phyloP scores from a whole-genome alignment of 2,888 invertebrate genomes.

The Myopa testacea region DNA sequence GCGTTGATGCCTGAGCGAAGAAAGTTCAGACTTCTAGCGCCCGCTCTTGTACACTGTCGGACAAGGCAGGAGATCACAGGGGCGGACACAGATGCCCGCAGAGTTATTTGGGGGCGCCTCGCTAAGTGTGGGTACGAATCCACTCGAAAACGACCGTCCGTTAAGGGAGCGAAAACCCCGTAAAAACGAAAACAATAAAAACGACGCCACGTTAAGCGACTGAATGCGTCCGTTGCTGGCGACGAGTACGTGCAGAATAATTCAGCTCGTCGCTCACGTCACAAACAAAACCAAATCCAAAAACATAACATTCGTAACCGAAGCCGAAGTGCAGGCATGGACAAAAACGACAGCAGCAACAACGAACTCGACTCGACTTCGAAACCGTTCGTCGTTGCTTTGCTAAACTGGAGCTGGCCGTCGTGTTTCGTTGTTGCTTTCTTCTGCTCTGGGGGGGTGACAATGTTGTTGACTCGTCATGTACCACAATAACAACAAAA shows the following conservation, averaged over 20 bases:
- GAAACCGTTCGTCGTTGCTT: constrained; percentile 24
- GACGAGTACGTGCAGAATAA: constrained; percentile 69
- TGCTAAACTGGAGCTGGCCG: constrained; percentile 30
- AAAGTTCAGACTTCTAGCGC: constrained; percentile 27
- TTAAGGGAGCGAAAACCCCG: background rate
- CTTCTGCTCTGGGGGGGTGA: constrained; percentile 56
- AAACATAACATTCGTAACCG: constrained; percentile 51
- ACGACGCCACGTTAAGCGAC: constrained; percentile 47
- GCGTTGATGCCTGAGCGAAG: constrained; percentile 47
- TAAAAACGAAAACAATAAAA: constrained; percentile 38
- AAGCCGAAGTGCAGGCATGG: constrained; percentile 37
- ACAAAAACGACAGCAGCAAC: constrained; percentile 37
- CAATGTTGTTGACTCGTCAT: constrained; percentile 58
- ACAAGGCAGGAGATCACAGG: constrained; percentile 39
- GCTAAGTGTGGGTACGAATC: constrained; percentile 15
- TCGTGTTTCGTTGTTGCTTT: constrained; percentile 11
- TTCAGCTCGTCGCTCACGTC: constrained; percentile 68
- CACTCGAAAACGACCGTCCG: constrained; percentile 9
- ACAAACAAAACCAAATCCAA: constrained; percentile 69
- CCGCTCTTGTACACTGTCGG: constrained; percentile 35
- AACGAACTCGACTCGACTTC: constrained; percentile 19
- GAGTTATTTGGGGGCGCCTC: constrained; percentile 20
- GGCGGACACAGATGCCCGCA: background rate
- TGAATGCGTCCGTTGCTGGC: constrained; percentile 64
- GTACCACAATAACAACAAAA: constrained; percentile 49